phyloP scores from a whole-genome alignment of 2,888 invertebrate species.

The Rotaria macrura region DNA sequence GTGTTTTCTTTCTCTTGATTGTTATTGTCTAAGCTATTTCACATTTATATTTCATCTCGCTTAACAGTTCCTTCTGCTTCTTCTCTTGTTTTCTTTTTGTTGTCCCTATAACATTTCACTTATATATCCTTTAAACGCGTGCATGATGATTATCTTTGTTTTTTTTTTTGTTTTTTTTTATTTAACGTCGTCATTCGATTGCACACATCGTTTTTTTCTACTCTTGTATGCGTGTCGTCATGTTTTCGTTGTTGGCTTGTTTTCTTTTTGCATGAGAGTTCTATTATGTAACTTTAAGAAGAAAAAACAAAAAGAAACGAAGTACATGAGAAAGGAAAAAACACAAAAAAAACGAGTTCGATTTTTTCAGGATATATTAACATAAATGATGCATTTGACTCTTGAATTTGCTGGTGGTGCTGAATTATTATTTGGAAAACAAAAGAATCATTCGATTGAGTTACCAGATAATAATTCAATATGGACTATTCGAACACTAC shows the following conservation, averaged over 20 bases:
- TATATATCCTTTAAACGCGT: slow-evolving; percentile 1
- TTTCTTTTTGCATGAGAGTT: not conserved
- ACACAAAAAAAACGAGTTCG: not conserved
- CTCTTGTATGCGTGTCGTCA: not conserved
- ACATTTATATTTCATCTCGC: not conserved
- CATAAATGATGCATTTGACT: not conserved
- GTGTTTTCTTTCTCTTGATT: not conserved
- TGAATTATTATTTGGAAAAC: slow-evolving; percentile 73
- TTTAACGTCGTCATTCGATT: not conserved
- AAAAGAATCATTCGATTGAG: slow-evolving; percentile 62
- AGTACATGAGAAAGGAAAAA: not conserved
- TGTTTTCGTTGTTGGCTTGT: slow-evolving; percentile 1
- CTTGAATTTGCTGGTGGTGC: slow-evolving; percentile 63
- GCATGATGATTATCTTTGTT: slow-evolving; percentile 5
- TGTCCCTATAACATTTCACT: not conserved
- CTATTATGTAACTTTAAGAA: not conserved
- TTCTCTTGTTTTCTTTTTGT: not conserved
- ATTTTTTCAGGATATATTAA: not conserved
- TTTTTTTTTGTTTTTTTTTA: not conserved
- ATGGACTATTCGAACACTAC: slow-evolving; percentile 36
- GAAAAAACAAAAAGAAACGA: not conserved
- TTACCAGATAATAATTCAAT: slow-evolving; percentile 54
- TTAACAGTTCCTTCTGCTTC: not conserved
- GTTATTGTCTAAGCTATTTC: not conserved
- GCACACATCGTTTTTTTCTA: not conserved